Evolutionary conservation across 2,888 invertebrate species (phyloP).

Genomic region (Thalpophila matura): DNA sequence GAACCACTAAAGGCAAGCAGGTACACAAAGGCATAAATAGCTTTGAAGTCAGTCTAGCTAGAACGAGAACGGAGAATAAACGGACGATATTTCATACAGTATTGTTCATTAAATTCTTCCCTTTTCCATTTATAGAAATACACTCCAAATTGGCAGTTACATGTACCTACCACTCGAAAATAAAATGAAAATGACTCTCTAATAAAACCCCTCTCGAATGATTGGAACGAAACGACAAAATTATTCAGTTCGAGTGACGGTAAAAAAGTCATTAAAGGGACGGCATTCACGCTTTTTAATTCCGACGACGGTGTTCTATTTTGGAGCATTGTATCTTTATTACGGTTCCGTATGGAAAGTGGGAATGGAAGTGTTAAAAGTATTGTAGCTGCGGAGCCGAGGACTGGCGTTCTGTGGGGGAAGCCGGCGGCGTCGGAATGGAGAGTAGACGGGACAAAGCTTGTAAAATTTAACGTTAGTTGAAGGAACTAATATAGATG

Average conservation of each 20-base stretch:
- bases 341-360: conserved; percentile 45
- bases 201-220: conserved; percentile 71
- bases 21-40: conserved; percentile 35
- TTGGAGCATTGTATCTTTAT: conserved; percentile 59
- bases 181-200: conserved; percentile 63
- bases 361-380: conserved; percentile 56
- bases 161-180: conserved; percentile 52
- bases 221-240: conserved; percentile 71
- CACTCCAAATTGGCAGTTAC: conserved; percentile 56
- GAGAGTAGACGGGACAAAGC: conserved; percentile 26
- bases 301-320: conserved; percentile 66
- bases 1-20: conserved; percentile 13
- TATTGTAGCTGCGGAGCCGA: conserved; percentile 33
- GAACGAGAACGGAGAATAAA: conserved; percentile 24
- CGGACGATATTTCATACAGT: conserved; percentile 30
- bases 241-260: conserved; percentile 71
- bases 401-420: conserved; percentile 17
- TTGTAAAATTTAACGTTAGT: conserved; percentile 33
- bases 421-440: conserved; percentile 16
- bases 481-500: conserved; percentile 34
- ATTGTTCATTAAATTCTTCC: conserved; percentile 43
- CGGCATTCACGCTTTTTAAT: conserved; percentile 62
- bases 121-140: conserved; percentile 42
- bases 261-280: conserved; percentile 72
- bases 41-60: conserved; percentile 38